Evolutionary conservation across 2,888 invertebrate genomes (phyloP), one percentile per base, ranked within the genome.

Genomic region (Liodrosophila aerea): DNA sequence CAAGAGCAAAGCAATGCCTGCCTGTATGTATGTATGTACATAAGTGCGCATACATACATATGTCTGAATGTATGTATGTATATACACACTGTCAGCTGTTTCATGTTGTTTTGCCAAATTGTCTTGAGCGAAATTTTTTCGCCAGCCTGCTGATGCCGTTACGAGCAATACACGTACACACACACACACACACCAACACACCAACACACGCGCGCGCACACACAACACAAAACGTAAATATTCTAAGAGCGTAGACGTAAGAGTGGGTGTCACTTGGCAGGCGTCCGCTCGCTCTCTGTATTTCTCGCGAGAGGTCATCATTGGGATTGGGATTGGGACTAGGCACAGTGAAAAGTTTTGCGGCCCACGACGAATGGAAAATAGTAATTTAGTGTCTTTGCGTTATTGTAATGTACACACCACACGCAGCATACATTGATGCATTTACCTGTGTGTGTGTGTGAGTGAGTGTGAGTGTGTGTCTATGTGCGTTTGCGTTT

Each of bases 71-170:
- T 11, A 34, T 7, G 44, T 31, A 13, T 4, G 54, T 29, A 43
- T 39, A 47, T 36, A 30, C 49, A 37, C 31, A 54, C 39, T 60
- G 74, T 83, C 78, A 78, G 84, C 78, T 78, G 78, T 84, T 78
- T 81, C 76, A 64, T 84, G 84, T 83, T 84, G 77, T 77, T 65
- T 58, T 71, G 71, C 52, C 73, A 73, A 71, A 71, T 47, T 58
- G 68, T 74, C 74, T 74, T 60, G 57, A 69, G 69, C 57, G 27
- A 64, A 60, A 40, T 53, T 67, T 64, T 50, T 36, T 50, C 37
- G 5, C 3, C 11, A 16, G 59, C 47, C 51, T 58, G 45, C 54
- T 63, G 54, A 44, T 46, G 37, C 15, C 27, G 57, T 29, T 29
- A 12, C n/a, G 27, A 22, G 22, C 22, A 4, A 2, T 22, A 22